Evolutionary conservation across 2,888 invertebrate genomes (phyloP), one percentile per base, ranked within the genome.

Genomic region (Hirtodrosophila confusa): DNA sequence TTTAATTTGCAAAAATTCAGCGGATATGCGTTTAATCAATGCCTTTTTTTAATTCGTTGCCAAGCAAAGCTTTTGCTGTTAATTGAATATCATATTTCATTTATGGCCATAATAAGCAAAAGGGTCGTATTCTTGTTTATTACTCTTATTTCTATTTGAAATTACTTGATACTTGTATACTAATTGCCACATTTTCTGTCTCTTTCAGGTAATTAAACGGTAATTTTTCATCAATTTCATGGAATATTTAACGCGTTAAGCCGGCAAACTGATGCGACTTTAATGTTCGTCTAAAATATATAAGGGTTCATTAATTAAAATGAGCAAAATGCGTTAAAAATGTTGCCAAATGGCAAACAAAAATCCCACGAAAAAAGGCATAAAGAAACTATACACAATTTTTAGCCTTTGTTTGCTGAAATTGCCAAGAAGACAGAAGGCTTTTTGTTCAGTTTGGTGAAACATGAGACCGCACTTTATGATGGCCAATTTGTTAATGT

Each of bases 151-250:
- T 31, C 31, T 12, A 47, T 36, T 45, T 10, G 11, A 12, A 11
- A 37, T 27, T 37, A 45, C 31, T 45, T 60, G 35, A 58, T 61
- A 47, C 54, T 36, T 47, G 47, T 60, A 44, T 54, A 63, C 62
- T 78, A 64, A 80, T 60, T 64, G 49, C 36, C 37, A 24, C 23
- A 39, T 64, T 60, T 39, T 84, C 41, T 58, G 37, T 74, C 57
- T 69, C 62, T 84, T 86, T 61, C 76, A 82, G 82, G 82, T 82
- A 82, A 85, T 85, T 82, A 85, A 85, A 78, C 64, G 51, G 40
- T 47, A 36, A 61, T 79, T 56, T 68, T 51, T 67, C 70, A 74
- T 56, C 61, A 48, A 69, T 69, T 69, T 69, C 43, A 55, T 33
- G 67, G 67, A 51, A 64, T 56, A 51, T 58, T 65, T 47, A 47